Base-by-base conservation (phyloP, 2,888 invertebrate genomes). In the Acleris emargana region DNA sequence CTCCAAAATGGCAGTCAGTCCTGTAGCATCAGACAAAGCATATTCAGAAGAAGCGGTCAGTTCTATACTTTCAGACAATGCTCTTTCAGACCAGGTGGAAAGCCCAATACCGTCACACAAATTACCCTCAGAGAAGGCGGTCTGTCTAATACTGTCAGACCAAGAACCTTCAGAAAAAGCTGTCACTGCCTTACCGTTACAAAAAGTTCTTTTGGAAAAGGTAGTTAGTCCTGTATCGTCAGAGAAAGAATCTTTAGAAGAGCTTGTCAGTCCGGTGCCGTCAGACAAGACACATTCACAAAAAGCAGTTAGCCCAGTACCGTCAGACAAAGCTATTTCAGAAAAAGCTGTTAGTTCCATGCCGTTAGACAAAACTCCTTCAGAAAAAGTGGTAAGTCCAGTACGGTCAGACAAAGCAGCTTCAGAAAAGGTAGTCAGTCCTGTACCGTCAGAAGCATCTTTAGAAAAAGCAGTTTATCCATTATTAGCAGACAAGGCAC, bases 51-150 rank as follows among this genome's bases (percentile, higher is more conserved):
- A 70, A 6, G 38, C 7, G 1, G 32, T 22, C 2, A 67, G 54
- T 43, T 42, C 47, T 28, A 17, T 20, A 43, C n/a, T 32, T 16
- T 53, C 47, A n/a, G 58, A 62, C 22, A 50, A 51, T 4, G 38
- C 3, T 67, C 69, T 9, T 17, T 4, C n/a, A 58, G 22, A 43
- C 38, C 32, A 64, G 22, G 17, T 42, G 6, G 11, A 1, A 5
- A 72, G 69, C 38, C 68, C 64, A 3, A 43, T 61, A 0, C 58
- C 52, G n/a, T 17, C 68, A 1, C 59, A 67, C 0, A 70, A 72
- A 18, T 58, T 1, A 4, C 50, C 69, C 66, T 18, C 67, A 0
- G 62, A 67, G 0, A 69, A 72, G 18, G 57, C 1, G 3, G 47
- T 3, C 13, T 59, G 62, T 11, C 53, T 51, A 4, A 22, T 28